These are phyloP conservation scores for Samia ricini DNA, from an alignment of 1,140 invertebrate genomes.

Conservation along the genomic window DNA sequence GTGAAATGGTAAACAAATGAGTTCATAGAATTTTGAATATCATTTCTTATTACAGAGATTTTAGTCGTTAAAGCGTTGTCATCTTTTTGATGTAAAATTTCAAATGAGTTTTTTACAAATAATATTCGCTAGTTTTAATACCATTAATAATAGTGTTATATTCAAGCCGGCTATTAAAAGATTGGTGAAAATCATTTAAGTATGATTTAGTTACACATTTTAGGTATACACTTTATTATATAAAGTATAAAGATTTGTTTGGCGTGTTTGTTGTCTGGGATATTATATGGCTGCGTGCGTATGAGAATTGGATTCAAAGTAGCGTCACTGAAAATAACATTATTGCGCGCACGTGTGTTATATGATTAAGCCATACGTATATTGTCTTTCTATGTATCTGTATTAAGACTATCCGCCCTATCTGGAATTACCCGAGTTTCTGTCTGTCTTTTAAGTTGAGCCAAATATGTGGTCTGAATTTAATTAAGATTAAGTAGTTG, in stretches of 20 bases:
- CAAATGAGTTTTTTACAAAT: constrained; percentile 33
- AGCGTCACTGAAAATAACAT: constrained; percentile 63
- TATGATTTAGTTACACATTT: not conserved
- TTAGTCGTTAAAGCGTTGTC: not conserved
- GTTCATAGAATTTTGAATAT: not conserved
- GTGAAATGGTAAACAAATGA: not conserved
- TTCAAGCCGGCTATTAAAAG: constrained; percentile 22
- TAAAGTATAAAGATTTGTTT: constrained; percentile 54
- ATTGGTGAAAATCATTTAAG: constrained; percentile 15
- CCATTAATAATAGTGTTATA: constrained; percentile 22
- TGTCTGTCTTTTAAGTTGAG: no score
- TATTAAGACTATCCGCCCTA: no score
- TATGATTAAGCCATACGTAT: constrained; percentile 28
- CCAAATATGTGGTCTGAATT: no score
- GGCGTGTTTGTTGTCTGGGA: constrained; percentile 23
- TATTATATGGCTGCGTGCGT: constrained; percentile 56
- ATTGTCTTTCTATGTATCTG: constrained; percentile 15
- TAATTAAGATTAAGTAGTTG: no score
- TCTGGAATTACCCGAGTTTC: no score
- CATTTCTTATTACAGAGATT: no score
- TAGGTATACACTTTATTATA: constrained; percentile 29
- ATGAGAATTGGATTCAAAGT: constrained; percentile 58
- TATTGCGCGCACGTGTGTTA: constrained; percentile 42
- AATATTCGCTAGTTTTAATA: constrained; percentile 26
- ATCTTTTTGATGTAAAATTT: constrained; percentile 27